Base-by-base conservation (phyloP, 2,113 vertebrate species). In the Salvelinus namaycush region DNA sequence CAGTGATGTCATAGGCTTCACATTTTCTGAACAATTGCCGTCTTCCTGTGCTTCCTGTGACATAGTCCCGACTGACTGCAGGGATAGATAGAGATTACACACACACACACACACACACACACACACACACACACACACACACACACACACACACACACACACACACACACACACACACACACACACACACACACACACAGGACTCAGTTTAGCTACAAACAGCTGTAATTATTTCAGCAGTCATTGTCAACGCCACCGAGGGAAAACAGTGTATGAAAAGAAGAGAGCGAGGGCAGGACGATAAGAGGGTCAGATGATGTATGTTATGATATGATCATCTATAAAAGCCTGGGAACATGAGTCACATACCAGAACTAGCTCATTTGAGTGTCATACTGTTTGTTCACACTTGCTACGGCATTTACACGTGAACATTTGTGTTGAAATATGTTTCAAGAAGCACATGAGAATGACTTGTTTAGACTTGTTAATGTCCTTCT, bases 41-140 rank as follows among this genome's bases (percentile, higher is more conserved):
- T 86, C 85, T 93, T 93, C 93, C 93, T 93, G 88, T 77, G 80
- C 85, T 92, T 93, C 92, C 91, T 92, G 90, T 90, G 90, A 93
- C 90, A 85, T 76, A 48, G 87, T 78, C 86, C 74, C 79, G 60
- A 60, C 85, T 84, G 81, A 73, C 66, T 54, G 51, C 1, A 54
- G 72, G 81, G 73, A 75, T 83, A 39, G 78, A 64, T 82, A 73
- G 83, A 85, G 88, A 91, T 44, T 11, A 44, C 39, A 44, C 79
- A 60, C 57, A 84, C 80, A 89, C 87, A 91, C 87, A 88, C 86
- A 88, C 84, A 84, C 70, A 51, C 29, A 31, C 29, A 5, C 29
- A 31, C 29, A 5, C 29, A 31, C 29, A 16, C 49, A 54, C 14
- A 16, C 49, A 54, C 49, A 16, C 49, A 54, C 49, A 16, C 49